Conservation (phyloP, 2,113 vertebrate genomes). For the Zosterops lateralis region DNA sequence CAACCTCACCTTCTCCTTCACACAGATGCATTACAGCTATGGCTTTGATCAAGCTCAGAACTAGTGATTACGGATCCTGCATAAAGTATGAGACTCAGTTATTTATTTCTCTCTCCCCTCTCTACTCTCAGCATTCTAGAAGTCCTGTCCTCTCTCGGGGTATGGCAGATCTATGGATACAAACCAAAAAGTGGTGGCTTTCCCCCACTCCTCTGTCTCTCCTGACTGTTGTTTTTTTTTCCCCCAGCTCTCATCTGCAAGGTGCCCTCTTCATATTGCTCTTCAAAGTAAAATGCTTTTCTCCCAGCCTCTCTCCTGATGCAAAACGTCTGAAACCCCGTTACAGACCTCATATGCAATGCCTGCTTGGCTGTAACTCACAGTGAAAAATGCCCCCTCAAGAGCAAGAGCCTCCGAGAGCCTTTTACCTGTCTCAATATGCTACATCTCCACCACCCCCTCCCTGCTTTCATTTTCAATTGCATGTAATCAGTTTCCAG, state of each 20-base stretch:
- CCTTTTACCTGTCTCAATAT: constrained; percentile 34
- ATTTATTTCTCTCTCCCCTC: background rate
- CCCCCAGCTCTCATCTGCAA: background rate
- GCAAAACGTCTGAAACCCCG: background rate
- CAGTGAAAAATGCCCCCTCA: constrained; percentile 43
- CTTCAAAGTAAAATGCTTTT: constrained; percentile 34
- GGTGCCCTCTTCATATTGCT: constrained; percentile 36
- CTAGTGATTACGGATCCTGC: background rate
- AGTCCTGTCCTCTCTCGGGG: background rate
- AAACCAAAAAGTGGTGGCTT: background rate
- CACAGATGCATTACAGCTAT: background rate
- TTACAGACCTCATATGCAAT: background rate
- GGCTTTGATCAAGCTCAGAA: constrained; percentile 20
- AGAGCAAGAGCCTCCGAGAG: constrained; percentile 6
- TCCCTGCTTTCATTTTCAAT: constrained; percentile 65
- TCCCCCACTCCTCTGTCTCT: background rate
- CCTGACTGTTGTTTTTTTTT: background rate
- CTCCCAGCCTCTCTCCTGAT: background rate
- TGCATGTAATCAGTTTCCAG: constrained; percentile 63
- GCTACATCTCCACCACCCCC: background rate
- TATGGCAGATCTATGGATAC: background rate
- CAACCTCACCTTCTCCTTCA: background rate
- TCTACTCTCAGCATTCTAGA: background rate
- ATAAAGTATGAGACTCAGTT: background rate
- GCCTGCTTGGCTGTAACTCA: constrained; percentile 8